Evolutionary conservation across 2,888 invertebrate genomes (phyloP).

Genomic region (Rhagonycha fulva): DNA sequence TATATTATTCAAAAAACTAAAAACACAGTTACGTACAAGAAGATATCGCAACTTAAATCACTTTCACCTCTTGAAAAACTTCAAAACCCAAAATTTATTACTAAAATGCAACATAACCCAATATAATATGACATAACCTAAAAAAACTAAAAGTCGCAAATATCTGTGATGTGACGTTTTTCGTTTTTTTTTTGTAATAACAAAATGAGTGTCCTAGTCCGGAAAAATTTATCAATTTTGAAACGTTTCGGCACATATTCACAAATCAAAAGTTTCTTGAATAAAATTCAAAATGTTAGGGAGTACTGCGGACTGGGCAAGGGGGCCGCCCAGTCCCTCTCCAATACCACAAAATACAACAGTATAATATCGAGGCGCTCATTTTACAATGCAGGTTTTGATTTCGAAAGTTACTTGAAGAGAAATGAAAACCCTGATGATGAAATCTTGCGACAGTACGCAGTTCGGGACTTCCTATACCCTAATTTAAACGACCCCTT

Average conservation of each 20-base stretch:
- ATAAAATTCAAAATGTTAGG: not conserved
- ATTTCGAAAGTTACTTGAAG: not conserved
- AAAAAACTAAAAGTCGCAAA: not conserved
- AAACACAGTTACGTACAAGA: not conserved
- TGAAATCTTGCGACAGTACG: slow-evolving; percentile 21
- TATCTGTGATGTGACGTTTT: not conserved
- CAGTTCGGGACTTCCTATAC: slow-evolving; percentile 38
- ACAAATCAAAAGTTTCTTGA: not conserved
- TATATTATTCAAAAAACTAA: not conserved
- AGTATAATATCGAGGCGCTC: not conserved
- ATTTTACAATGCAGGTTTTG: not conserved
- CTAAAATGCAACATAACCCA: too few relatives aligned
- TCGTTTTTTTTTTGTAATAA: not conserved
- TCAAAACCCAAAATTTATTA: not conserved
- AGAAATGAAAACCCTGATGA: not conserved
- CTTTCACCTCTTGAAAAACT: not conserved
- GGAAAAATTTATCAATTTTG: not conserved
- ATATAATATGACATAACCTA: not conserved
- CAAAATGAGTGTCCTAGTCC: not conserved
- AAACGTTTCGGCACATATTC: not conserved
- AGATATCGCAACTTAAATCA: too few relatives aligned
- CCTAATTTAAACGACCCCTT: slow-evolving; percentile 41
- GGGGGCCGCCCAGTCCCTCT: not conserved
- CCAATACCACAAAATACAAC: not conserved
- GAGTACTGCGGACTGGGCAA: not conserved